Base-by-base conservation (phyloP, 2,888 invertebrate genomes). In the Stenodera caucasica region DNA sequence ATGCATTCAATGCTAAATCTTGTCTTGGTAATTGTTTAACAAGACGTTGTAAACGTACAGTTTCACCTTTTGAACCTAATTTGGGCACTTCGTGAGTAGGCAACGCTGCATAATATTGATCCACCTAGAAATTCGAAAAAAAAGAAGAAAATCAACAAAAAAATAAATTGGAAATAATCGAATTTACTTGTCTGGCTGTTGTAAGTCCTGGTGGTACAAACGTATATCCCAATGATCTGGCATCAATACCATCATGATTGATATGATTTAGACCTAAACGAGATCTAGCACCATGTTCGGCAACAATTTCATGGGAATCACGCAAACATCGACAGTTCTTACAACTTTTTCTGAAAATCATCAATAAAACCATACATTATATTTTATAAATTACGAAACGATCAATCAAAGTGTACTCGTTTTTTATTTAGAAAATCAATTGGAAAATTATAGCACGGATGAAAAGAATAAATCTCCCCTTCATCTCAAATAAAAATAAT, bases 21-120 rank as follows among this genome's bases (percentile, higher is more conserved):
- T 97, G 96, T 79, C 92, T 92, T 40, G 98, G 98, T 75, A 98
- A 84, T 82, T 98, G 98, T 65, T 87, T 84, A 67, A 94, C 90
- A 73, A 98, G 83, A 76, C 94, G 91, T 72, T 89, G 87, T 75
- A 91, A 91, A 53, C 94, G 84, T 78, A 90, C 86, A 67, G 88
- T 86, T 79, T 94, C 94, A 3, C 94, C 95, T 49, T 87, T 84
- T n/a, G 90, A 86, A 64, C 90, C 90, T 57, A 81, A 67, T 70
- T 79, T 78, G 35, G 81, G 81, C 65, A 83, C 80, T 85, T 93
- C 86, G 75, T 92, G 90, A 52, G 89, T 87, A 61, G 93, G 93
- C 75, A 98, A 84, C 78, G 92, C 89, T 63, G 92, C 87, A 86
- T 97, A 98, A 81, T 94, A 98, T 68, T 95, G 90, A 77, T 96